Evolutionary conservation across 1,140 invertebrate species (phyloP), one percentile per base, ranked within the genome.

Genomic region (Lucilia cuprina): DNA sequence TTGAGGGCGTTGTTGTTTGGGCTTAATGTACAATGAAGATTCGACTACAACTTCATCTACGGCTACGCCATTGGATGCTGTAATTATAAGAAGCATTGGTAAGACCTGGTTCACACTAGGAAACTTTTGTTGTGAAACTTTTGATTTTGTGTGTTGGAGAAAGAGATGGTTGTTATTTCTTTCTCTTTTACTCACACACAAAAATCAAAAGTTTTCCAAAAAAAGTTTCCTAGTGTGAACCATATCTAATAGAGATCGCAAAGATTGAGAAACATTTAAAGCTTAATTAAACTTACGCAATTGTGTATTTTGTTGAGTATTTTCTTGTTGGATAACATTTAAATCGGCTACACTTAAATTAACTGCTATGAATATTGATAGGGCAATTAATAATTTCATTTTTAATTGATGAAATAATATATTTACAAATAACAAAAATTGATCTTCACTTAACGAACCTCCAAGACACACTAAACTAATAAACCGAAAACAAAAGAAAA

Each of bases 1-100:
- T 47, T 84, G 78, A 17, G 70, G 86, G 5, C 87, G 86, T 12
- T 86, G 82, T 5, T 86, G 86, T 84, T 91, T 91, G 0, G 88
- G 86, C 55, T 88, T 88, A 13, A 91, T 91, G 83, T 87, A 88
- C n/a, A 91, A 86, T 35, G 87, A 89, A 3, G 91, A 91, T 78
- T 91, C 89, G 21, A 91, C 87, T 2, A 91, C 86, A 10, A 91
- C 90, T 86, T 91, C 91, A 82, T 91, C 91, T 41, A 91, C 88
- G n/a, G 77, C 47, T 25, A 87, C 87, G 12, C 89, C 89, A 74
- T 86, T 87, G 1, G 84, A 47, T n/a, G 88, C 89, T 84, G 12
- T 47, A 34, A 49, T 21, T 21, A 41, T 75, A 21, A 14, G 19
- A 55, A 41, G 41, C 17, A n/a, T 8, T 82, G n/a, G n/a, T n/a